These are phyloP conservation scores for Caprella mutica DNA, from an alignment of 2,888 invertebrate species.

Conservation along the genomic window DNA sequence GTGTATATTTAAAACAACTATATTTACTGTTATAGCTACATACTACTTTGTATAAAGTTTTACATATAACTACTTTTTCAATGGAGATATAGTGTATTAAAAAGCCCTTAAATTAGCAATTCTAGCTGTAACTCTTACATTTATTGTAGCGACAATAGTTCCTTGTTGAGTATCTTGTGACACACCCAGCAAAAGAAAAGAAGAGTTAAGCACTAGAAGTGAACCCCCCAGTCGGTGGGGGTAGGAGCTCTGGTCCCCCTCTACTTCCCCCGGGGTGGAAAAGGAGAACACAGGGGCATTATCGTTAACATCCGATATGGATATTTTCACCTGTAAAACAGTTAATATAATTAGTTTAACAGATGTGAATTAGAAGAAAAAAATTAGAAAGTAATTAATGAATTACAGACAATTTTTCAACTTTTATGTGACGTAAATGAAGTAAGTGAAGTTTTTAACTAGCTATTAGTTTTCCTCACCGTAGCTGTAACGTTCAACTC, in stretches of 20 bases:
- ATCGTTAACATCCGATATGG: slow-evolving; percentile 78
- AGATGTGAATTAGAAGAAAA: no score
- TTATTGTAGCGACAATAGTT: not conserved
- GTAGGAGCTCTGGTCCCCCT: no score
- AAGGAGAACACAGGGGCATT: slow-evolving; percentile 72
- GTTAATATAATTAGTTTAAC: no score
- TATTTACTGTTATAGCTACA: no score
- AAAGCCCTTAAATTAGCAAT: not conserved
- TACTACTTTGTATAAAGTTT: not conserved
- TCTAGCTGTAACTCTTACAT: not conserved
- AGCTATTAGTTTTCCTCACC: slow-evolving; percentile 37
- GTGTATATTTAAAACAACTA: no score
- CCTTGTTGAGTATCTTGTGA: not conserved
- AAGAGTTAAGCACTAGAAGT: no score
- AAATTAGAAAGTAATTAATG: no score
- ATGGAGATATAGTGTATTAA: not conserved
- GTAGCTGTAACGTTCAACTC: slow-evolving; percentile 45
- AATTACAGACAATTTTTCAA: no score
- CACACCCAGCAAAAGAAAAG: not conserved
- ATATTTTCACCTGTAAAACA: slow-evolving; percentile 58
- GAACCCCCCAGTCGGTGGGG: no score
- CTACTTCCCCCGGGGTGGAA: no score
- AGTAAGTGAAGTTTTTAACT: not conserved
- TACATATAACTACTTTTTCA: not conserved
- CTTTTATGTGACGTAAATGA: no score